Evolutionary conservation across 2,113 vertebrate species (phyloP), one percentile per base, ranked within the genome.

Genomic region (Otolemur garnettii): DNA sequence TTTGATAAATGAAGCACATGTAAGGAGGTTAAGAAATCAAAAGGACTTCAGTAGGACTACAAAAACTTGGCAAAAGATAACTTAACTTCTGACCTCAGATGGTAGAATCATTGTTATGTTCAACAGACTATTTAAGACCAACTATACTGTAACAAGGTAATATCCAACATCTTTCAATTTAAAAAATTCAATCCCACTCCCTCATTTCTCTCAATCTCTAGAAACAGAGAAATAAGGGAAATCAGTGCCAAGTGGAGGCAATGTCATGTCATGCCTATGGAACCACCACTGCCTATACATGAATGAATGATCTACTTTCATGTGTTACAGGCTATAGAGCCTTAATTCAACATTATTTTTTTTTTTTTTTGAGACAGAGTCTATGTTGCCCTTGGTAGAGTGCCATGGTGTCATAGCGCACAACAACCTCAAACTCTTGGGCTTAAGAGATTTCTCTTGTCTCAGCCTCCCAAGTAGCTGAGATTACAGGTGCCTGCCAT

Each of bases 1-100:
- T 14, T 69, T 35, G 69, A 45, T 15, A 57, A 18, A 77, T 15
- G 21, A 77, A 90, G 60, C 33, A 92, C 60, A 93, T 6, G 22
- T 59, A 86, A 84, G 24, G 57, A 72, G 22, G 38, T 62, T 86
- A 96, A 75, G 18, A 93, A 94, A 75, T 93, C 72, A 87, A 22
- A 2, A 89, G 59, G 24, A 68, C 33, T 35, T 72, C 62, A 80
- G 19, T 18, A 79, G 26, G 8, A 60, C 26, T 30, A 66, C 30
- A 42, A 83, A 94, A 91, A 88, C 74, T 35, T 53, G 35, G 66
- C 55, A 85, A 92, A 88, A 60, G 69, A 3, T 66, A 85, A 93
- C 62, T 71, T 66, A 85, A 93, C 62, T 71, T 68, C 62, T 77
- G 53, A 74, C 17, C 66, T 75, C 45, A 87, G 55, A 62, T 13